These are phyloP conservation scores for Perca flavescens DNA, from an alignment of 2,113 vertebrate genomes.

Conservation along the genomic window DNA sequence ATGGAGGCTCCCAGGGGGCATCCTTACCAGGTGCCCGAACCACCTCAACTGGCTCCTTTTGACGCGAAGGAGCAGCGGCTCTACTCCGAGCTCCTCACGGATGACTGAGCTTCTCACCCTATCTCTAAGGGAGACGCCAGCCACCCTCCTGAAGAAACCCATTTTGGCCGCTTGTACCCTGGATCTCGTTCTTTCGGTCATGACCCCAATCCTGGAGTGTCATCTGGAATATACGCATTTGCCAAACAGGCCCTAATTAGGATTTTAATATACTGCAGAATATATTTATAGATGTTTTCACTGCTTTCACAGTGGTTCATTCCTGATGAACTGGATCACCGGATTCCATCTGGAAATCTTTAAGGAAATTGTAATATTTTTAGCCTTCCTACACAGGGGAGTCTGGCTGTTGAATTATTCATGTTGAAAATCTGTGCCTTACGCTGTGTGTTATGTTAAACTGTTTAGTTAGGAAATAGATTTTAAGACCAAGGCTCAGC, in stretches of 20 bases:
- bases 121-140: too few species aligned
- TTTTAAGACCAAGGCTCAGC: conserved; percentile 53
- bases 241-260: conserved; percentile 35
- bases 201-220: conserved; percentile 38
- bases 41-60: too few species aligned
- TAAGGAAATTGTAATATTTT: conserved; percentile 66
- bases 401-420: conserved; percentile 67
- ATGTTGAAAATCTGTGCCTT: conserved; percentile 58
- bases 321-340: conserved; percentile 54
- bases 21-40: too few species aligned
- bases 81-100: too few species aligned
- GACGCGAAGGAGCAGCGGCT: too few species aligned
- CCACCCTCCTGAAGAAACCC: too few species aligned
- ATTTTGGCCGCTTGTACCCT: too few species aligned
- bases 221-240: conserved; percentile 64
- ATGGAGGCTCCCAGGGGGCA: too few species aligned
- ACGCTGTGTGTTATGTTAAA: conserved; percentile 69
- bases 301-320: conserved; percentile 47
- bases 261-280: conserved; percentile 37
- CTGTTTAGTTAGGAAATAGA: conserved; percentile 67
- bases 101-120: too few species aligned
- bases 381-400: conserved; percentile 55
- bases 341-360: conserved; percentile 69
- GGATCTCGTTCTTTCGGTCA: too few species aligned
- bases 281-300: conserved; percentile 49